Conservation (phyloP, 2,113 vertebrate species). For the Forbesichthys papilliferus region DNA sequence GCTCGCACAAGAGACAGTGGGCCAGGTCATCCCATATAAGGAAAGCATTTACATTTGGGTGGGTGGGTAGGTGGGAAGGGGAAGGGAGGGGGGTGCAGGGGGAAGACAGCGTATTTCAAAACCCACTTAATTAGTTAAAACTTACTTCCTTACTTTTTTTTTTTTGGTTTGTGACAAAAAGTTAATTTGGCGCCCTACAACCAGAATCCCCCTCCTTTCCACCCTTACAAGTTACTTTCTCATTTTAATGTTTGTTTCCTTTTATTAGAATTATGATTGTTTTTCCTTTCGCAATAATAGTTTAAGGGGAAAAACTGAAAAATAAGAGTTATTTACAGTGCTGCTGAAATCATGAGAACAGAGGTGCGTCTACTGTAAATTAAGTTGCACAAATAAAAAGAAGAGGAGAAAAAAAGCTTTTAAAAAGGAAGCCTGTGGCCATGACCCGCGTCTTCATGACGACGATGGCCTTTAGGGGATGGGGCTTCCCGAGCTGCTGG, state of each 20-base stretch:
- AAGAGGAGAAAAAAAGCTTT: slow-evolving; percentile 35
- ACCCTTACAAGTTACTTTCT: slow-evolving; percentile 72
- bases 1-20: not conserved
- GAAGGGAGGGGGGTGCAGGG: not conserved
- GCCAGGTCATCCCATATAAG: no score
- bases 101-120: slow-evolving; percentile 75
- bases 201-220: slow-evolving; percentile 74
- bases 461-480: slow-evolving; percentile 70
- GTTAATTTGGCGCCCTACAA: slow-evolving; percentile 80
- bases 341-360: slow-evolving; percentile 98
- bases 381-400: slow-evolving; percentile 97
- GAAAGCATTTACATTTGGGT: slow-evolving; percentile 8
- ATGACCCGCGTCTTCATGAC: slow-evolving; percentile 85
- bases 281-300: slow-evolving; percentile 77
- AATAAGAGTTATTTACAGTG: slow-evolving; percentile 96
- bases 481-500: slow-evolving; percentile 36
- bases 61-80: slow-evolving; percentile 28
- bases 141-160: slow-evolving; percentile 40
- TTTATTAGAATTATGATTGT: slow-evolving; percentile 75
- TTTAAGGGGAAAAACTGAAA: slow-evolving; percentile 63
- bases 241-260: slow-evolving; percentile 64
- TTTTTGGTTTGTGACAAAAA: slow-evolving; percentile 80
- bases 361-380: slow-evolving; percentile 98
- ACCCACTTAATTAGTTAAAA: slow-evolving; percentile 49
- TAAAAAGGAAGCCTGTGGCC: slow-evolving; percentile 57